Conservation (phyloP, 2,113 vertebrate genomes). For the Oryzias melastigma region DNA sequence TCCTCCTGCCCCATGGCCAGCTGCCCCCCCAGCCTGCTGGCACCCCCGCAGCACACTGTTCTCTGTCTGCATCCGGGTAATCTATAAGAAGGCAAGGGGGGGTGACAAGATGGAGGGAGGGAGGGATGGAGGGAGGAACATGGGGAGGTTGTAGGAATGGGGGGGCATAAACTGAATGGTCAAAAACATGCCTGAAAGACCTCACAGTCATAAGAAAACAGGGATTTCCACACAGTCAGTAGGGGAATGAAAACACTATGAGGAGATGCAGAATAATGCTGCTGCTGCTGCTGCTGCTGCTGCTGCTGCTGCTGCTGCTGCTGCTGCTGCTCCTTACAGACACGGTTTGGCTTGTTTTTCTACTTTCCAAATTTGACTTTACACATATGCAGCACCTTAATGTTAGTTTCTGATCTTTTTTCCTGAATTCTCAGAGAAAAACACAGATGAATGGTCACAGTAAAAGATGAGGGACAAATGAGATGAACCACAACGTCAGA, state of each 20-base stretch:
- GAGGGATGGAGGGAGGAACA: slow-evolving; percentile 50
- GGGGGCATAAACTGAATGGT: slow-evolving; percentile 56
- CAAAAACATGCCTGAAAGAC: slow-evolving; percentile 62
- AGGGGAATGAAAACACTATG: slow-evolving; percentile 16
- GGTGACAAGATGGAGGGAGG: slow-evolving; percentile 48
- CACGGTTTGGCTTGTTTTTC: too few relatives aligned
- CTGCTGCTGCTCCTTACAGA: too few relatives aligned
- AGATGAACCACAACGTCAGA: slow-evolving; percentile 5
- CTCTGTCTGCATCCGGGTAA: slow-evolving; percentile 96
- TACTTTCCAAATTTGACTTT: too few relatives aligned
- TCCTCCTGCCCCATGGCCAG: slow-evolving; percentile 67
- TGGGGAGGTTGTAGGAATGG: slow-evolving; percentile 47
- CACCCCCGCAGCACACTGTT: slow-evolving; percentile 86
- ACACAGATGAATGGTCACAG: slow-evolving; percentile 17
- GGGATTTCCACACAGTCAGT: slow-evolving; percentile 17
- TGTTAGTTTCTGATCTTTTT: slow-evolving; percentile 6
- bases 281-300: too few relatives aligned
- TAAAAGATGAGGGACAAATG: slow-evolving; percentile 16
- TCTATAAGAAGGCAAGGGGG: slow-evolving; percentile 76
- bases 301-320: too few relatives aligned
- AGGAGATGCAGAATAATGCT: slow-evolving; percentile 2
- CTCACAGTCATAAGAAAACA: slow-evolving; percentile 38
- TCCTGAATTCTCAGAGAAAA: slow-evolving; percentile 1
- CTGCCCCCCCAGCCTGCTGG: slow-evolving; percentile 76
- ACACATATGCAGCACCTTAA: neutral